Evolutionary conservation across 1,140 invertebrate genomes (phyloP), one percentile per base, ranked within the genome.

Genomic region (Aphaenogaster ashmeadi): DNA sequence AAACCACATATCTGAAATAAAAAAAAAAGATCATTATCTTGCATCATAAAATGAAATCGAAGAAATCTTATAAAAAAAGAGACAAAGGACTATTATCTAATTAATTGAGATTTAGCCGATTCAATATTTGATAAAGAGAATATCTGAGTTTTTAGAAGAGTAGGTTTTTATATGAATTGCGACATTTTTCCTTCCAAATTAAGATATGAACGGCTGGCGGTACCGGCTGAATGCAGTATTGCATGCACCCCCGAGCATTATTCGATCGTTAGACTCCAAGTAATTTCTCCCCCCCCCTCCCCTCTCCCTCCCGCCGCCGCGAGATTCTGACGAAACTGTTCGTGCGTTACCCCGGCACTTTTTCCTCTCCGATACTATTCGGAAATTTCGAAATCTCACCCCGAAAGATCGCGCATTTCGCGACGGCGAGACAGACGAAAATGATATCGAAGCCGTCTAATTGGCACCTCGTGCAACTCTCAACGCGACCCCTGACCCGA

Each of bases 211-310:
- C 56, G 33, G 21, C 8, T 33, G 21, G 13, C 27, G 15, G 18
- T 56, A 27, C 69, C 80, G 80, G 80, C n/a, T 84, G 15, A 84
- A 84, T 60, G 54, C 41, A 58, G 18, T 47, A 84, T 62, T 60
- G 69, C 69, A 60, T 47, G 80, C 80, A 74, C 67, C n/a, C 18
- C 15, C 41, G 21, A 58, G n/a, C 18, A 60, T 58, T 74, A 75
- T 74, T 47, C 69, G 80, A 84, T 84, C 80, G 69, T 84, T 60
- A 83, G 13, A 75, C 41, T 18, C 33, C 41, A 13, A 72, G 21
- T 47, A 54, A 74, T 75, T 27, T 75, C 72, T 62, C 33, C 27
- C 41, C 44, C n/a, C n/a, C n/a, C n/a, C 15, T n/a, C 27, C 54
- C 38, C 15, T 54, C 33, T 21, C 38, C 13, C 2, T 18, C 18